These are phyloP conservation scores for Drosophila borealis DNA, from an alignment of 2,888 invertebrate genomes.

Conservation along the genomic window DNA sequence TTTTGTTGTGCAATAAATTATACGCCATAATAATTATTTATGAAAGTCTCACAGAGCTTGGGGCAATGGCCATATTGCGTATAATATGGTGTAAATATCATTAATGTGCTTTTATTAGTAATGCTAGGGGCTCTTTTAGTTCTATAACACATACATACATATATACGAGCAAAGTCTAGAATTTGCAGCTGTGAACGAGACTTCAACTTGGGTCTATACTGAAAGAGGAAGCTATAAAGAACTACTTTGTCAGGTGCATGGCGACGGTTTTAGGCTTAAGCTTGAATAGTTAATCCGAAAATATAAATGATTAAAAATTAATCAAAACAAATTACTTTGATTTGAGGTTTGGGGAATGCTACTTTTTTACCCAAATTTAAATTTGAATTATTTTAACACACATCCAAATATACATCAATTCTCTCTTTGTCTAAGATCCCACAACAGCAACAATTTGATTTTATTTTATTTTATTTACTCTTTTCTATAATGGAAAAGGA, in stretches of 20 bases:
- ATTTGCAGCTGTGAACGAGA: background rate
- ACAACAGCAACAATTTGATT: too few relatives aligned
- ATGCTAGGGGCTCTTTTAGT: slow-evolving; percentile 16
- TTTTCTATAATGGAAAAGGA: too few relatives aligned
- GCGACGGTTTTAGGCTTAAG: background rate
- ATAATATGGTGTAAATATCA: slow-evolving; percentile 36
- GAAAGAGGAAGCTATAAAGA: background rate
- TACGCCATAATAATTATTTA: slow-evolving; percentile 70
- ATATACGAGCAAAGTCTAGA: background rate
- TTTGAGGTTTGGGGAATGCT: too few relatives aligned
- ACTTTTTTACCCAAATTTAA: too few relatives aligned
- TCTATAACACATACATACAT: background rate
- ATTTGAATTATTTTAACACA: too few relatives aligned
- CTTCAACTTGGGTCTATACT: background rate
- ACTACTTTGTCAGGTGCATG: background rate
- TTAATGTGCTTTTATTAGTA: slow-evolving; percentile 36
- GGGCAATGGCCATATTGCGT: slow-evolving; percentile 31
- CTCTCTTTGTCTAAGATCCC: too few relatives aligned
- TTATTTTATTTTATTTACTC: too few relatives aligned
- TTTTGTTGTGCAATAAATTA: slow-evolving; percentile 67
- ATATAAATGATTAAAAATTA: too few relatives aligned
- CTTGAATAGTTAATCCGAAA: background rate
- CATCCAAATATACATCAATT: too few relatives aligned
- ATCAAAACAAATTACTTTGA: too few relatives aligned
- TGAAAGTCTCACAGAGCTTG: slow-evolving; percentile 46